Evolutionary conservation across 2,888 invertebrate genomes (phyloP).

Genomic region (Agrilus biguttatus): DNA sequence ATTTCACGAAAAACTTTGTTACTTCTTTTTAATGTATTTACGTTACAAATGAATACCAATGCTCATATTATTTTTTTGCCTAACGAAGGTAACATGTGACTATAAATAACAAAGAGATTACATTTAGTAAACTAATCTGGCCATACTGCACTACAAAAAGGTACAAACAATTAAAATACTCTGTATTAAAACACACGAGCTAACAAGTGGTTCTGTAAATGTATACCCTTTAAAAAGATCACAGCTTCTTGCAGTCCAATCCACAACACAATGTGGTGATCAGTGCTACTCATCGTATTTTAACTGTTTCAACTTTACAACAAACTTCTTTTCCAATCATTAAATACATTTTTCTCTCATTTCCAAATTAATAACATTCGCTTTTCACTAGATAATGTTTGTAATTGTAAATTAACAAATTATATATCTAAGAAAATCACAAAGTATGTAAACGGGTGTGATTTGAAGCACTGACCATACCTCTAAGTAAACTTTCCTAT

Average conservation of each 20-base stretch:
- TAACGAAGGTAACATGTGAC: no score
- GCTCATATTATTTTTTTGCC: no score
- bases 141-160: conserved; percentile 6
- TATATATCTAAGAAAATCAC: no score
- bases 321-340: no score
- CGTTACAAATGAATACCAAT: no score
- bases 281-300: no score
- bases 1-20: no score
- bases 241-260: conserved; percentile 25
- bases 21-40: no score
- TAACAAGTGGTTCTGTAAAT: conserved; percentile 8
- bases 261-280: conserved; percentile 8
- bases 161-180: conserved; percentile 8
- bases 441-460: no score
- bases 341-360: neutral
- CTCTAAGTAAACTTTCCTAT: neutral
- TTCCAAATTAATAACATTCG: conserved; percentile 3
- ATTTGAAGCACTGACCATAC: no score
- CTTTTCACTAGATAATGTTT: neutral
- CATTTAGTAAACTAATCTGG: conserved; percentile 6
- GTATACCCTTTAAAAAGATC: conserved; percentile 17
- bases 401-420: neutral
- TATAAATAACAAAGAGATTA: conserved; percentile 4
- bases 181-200: conserved; percentile 4
- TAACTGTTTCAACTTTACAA: no score